A percentile compares a stretch with the other conserved stretches of the same genome.
These are phyloP conservation scores for Melieria omissa DNA, from an alignment of 2,888 invertebrate species.

Conservation along the genomic window DNA sequence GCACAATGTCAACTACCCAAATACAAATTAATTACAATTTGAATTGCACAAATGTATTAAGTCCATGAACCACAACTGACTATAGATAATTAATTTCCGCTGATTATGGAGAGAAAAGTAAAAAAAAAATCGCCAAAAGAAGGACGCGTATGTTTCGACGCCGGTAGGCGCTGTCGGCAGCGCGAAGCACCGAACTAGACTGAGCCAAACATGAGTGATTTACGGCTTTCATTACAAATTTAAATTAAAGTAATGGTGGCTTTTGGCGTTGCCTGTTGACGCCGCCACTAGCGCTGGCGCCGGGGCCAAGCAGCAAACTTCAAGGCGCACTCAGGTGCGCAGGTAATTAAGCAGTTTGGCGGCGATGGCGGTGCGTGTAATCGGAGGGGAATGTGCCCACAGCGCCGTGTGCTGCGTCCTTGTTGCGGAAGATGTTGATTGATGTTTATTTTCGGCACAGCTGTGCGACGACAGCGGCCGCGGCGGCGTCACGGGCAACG, in stretches of 20 bases:
- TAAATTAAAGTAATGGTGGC: constrained; percentile 31
- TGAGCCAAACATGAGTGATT: neutral
- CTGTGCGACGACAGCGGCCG: constrained; percentile 4
- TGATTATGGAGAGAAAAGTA: too few species aligned
- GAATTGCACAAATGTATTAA: too few species aligned
- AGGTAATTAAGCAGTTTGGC: constrained; percentile 15
- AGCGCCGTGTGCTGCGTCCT: neutral
- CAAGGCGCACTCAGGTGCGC: neutral
- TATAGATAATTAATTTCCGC: too few species aligned
- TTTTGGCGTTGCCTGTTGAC: neutral
- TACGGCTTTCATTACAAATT: constrained; percentile 30
- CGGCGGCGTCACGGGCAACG: neutral
- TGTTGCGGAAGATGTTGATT: constrained; percentile 22
- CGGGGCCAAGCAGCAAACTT: neutral
- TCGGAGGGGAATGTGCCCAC: neutral
- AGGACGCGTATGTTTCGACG: too few species aligned
- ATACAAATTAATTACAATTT: too few species aligned
- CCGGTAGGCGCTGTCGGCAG: too few species aligned
- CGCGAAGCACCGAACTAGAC: too few species aligned
- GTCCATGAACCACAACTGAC: too few species aligned
- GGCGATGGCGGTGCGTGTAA: too few species aligned
- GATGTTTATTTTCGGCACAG: constrained; percentile 25
- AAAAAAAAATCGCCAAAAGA: too few species aligned
- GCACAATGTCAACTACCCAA: too few species aligned
- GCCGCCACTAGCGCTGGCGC: neutral